Evolutionary conservation across 2,888 invertebrate species (phyloP), one percentile per base, ranked within the genome.

Genomic region (Sialis lutaria): DNA sequence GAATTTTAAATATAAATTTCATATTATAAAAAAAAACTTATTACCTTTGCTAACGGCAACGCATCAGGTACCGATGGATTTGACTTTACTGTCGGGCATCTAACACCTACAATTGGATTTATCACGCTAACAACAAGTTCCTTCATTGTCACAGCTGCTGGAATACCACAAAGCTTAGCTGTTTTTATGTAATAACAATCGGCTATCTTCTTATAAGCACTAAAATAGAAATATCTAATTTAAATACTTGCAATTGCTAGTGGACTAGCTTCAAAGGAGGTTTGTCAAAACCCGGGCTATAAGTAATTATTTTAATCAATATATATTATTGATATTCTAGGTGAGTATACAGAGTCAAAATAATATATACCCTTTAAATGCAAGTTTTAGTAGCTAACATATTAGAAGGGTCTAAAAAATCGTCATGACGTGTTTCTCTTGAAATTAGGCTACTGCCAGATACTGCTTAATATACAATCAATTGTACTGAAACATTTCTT

Each of bases 151-250:
- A 55, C 52, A 4, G 72, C 73, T 9, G 68, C 62, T 30, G 61
- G 60, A 33, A 64, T 49, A 2, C 73, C 73, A 55, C 74, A 74
- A 6, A 71, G 57, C 58, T 68, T 59, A 1, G 67, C 67, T 1
- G 69, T 62, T 56, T 69, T 67, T 6, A 66, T 62, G 49, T 67
- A 73, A 51, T 69, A 67, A 54, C 74, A 74, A 50, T 73, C 67
- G 3, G 67, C 54, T 40, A 74, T 66, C 31, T 64, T 62, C 53
- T 67, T 67, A 52, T 67, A 73, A 34, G 58, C 58, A 47, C 69
- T 70, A 53, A 46, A 58, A 10, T 37, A 42, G 39, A 39, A 44
- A 48, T 4, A 22, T 22, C 22, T 22, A 22, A 22, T 22, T 22
- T 22, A 22, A 22, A 22, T 22, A 22, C 22, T 22, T 2, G 22